Conservation (phyloP, 2,888 invertebrate genomes). For the Beris morrisii region DNA sequence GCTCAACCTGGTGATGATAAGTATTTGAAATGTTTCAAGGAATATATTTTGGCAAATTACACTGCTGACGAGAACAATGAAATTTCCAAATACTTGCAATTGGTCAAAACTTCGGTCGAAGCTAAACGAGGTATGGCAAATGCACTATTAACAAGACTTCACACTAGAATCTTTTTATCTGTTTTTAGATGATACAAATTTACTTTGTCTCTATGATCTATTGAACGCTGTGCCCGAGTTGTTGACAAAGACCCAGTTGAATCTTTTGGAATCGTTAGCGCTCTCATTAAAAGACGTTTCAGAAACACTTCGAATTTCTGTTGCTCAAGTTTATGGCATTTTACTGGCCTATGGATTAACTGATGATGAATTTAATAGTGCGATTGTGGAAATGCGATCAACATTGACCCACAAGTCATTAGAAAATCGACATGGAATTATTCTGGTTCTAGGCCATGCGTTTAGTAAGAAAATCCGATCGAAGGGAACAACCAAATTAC, state of each 20-base stretch:
- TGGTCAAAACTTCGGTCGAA: conserved; percentile 67
- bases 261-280: conserved; percentile 50
- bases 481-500: conserved; percentile 49
- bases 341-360: conserved; percentile 63
- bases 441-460: conserved; percentile 71
- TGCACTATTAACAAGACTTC: background rate
- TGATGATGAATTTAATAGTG: conserved; percentile 59
- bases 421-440: conserved; percentile 77
- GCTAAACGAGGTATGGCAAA: conserved; percentile 66
- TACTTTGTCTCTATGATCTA: conserved; percentile 79
- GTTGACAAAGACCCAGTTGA: conserved; percentile 66
- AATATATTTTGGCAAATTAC: conserved; percentile 62
- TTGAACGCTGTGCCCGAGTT: conserved; percentile 78
- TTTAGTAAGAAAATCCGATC: conserved; percentile 67
- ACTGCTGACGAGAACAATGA: conserved; percentile 61
- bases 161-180: background rate
- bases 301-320: conserved; percentile 73
- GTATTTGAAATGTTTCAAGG: conserved; percentile 65
- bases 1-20: conserved; percentile 61
- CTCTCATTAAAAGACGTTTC: conserved; percentile 68
- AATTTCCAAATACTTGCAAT: conserved; percentile 67
- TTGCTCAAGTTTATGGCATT: conserved; percentile 75
- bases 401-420: conserved; percentile 57
- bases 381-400: conserved; percentile 56
- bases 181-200: conserved; percentile 49